These are phyloP conservation scores for Camptogramma bilineatum DNA, from an alignment of 2,888 invertebrate genomes.

Conservation along the genomic window DNA sequence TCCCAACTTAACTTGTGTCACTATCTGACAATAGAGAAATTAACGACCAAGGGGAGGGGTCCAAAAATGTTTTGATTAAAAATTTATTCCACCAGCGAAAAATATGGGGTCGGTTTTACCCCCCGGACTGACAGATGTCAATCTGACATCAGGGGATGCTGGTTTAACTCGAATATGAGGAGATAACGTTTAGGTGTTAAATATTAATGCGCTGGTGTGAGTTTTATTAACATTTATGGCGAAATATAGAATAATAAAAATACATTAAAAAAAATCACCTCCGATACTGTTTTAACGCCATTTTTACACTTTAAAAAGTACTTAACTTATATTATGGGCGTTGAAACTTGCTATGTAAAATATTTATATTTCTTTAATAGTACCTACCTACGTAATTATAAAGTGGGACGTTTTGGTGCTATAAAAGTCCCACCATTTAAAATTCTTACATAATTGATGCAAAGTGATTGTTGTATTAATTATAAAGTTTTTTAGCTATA, in stretches of 20 bases:
- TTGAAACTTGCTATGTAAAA: not conserved
- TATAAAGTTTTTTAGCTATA: too few relatives aligned
- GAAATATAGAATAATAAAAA: constrained; percentile 9
- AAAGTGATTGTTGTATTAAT: too few relatives aligned
- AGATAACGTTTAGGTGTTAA: constrained; percentile 42
- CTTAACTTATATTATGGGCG: not conserved
- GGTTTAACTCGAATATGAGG: constrained; percentile 41
- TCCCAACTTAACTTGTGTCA: constrained; percentile 71
- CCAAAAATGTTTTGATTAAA: constrained; percentile 83
- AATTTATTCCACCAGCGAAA: constrained; percentile 75
- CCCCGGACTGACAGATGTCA: constrained; percentile 77
- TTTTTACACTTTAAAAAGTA: not conserved
- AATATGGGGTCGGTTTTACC: constrained; percentile 49
- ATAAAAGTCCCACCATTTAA: not conserved
- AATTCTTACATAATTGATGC: too few relatives aligned
- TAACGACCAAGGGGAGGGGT: constrained; percentile 64
- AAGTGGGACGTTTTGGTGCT: not conserved
- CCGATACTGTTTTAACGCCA: not conserved
- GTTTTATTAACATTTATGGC: constrained; percentile 15
- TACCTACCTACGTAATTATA: not conserved
- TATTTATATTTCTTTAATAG: not conserved
- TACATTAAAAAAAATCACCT: not conserved
- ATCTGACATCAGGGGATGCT: constrained; percentile 67
- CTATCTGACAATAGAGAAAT: constrained; percentile 72
- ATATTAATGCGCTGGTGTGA: constrained; percentile 37